Conservation (phyloP, 2,113 vertebrate species). For the Phyllostomus discolor region DNA sequence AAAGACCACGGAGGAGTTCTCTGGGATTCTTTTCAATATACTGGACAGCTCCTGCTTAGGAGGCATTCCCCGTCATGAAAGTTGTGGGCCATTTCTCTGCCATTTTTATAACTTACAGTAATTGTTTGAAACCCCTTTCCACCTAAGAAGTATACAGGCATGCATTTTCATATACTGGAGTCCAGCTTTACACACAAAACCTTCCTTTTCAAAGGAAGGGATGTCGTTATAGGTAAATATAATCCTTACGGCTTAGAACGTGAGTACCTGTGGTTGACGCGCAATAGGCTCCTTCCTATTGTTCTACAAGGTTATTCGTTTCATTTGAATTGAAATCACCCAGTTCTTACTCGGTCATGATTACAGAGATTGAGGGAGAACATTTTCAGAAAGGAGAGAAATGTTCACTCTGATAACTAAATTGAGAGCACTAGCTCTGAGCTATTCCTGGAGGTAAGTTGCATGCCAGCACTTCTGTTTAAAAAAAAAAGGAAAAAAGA, state of each 20-base stretch:
- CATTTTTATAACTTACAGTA: neutral
- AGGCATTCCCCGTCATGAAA: neutral
- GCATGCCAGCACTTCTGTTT: slow-evolving; percentile 30
- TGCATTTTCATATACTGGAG: neutral
- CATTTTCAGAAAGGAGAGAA: neutral
- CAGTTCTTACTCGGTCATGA: neutral
- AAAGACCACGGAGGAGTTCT: slow-evolving; percentile 41
- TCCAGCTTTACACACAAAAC: neutral
- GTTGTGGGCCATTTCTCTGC: neutral
- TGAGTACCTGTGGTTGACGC: neutral
- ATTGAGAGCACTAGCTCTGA: slow-evolving; percentile 46
- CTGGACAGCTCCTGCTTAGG: neutral
- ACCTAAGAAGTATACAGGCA: neutral
- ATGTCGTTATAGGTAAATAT: neutral
- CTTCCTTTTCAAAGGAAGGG: neutral
- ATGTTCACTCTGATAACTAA: slow-evolving; percentile 36
- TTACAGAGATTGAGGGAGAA: neutral
- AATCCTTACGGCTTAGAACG: neutral
- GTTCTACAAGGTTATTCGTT: neutral
- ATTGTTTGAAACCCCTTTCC: slow-evolving; percentile 1
- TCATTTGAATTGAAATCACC: neutral
- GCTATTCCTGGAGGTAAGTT: slow-evolving; percentile 56
- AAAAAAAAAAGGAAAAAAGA: neutral
- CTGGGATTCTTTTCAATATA: slow-evolving; percentile 35
- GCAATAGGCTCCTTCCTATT: neutral